Evolutionary conservation across 2,888 invertebrate species (phyloP).

Genomic region (Pemphredon lugubris): DNA sequence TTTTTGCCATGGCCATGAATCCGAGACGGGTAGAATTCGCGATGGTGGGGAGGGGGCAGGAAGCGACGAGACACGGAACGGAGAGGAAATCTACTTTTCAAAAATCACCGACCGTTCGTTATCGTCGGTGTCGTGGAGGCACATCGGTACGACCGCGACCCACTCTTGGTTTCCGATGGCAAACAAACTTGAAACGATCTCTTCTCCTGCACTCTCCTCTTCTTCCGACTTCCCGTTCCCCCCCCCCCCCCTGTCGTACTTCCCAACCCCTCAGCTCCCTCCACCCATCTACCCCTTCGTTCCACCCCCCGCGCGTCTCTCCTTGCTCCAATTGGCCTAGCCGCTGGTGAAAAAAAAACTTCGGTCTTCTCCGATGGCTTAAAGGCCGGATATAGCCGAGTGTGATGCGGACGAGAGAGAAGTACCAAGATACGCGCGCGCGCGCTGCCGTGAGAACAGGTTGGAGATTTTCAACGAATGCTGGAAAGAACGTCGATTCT

Average conservation of each 20-base stretch:
- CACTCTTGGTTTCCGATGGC: conserved; percentile 75
- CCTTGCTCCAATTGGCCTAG: conserved; percentile 47
- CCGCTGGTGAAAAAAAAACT: conserved; percentile 22
- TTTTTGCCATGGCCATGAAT: conserved; percentile 59
- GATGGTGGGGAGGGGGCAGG: conserved; percentile 20
- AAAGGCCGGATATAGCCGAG: conserved; percentile 14
- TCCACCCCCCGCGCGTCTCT: conserved; percentile 19
- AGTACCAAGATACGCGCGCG: not conserved
- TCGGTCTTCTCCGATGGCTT: conserved; percentile 5
- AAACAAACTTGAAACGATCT: conserved; percentile 40
- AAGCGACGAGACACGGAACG: conserved; percentile 32
- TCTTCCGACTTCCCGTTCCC: conserved; percentile 15
- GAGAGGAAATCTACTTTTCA: conserved; percentile 46
- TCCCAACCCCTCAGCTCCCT: not conserved
- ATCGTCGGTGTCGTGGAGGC: no score
- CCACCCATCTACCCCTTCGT: conserved; percentile 15
- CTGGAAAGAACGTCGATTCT: no score
- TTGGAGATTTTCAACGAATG: no score
- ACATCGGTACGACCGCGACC: conserved; percentile 48
- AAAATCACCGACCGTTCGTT: conserved; percentile 34
- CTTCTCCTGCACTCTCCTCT: not conserved
- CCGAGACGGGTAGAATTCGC: conserved; percentile 45
- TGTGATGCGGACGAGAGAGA: conserved; percentile 1
- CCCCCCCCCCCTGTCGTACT: conserved; percentile 13
- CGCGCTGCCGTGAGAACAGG: no score